phyloP scores from a whole-genome alignment of 2,113 vertebrate genomes.

The Baryphthengus martii region DNA sequence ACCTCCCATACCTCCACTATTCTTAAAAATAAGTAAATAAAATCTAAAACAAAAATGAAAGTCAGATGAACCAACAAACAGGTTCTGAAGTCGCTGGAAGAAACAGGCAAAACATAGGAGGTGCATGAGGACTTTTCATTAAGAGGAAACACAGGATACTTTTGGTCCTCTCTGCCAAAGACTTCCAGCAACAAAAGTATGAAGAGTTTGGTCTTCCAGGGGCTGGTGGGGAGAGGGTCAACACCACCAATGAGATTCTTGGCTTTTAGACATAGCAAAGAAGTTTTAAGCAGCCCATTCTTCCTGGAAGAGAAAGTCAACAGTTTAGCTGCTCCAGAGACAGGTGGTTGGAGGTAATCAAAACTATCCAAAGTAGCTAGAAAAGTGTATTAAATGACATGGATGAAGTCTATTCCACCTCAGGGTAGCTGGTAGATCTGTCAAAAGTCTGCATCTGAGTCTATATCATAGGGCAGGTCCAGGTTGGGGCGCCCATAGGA shows the following conservation, averaged over 20 bases:
- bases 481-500: neutral
- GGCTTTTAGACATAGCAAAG: neutral
- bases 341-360: neutral
- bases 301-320: neutral
- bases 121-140: neutral
- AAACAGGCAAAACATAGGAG: neutral
- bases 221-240: neutral
- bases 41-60: neutral
- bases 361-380: neutral
- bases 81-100: neutral
- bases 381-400: neutral
- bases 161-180: neutral
- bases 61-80: neutral
- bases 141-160: neutral
- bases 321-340: neutral
- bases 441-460: neutral
- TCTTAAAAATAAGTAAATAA: neutral
- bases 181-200: neutral
- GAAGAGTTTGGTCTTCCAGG: neutral
- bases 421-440: neutral
- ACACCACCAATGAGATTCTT: neutral
- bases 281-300: neutral
- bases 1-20: neutral
- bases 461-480: fast-evolving
- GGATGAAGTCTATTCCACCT: neutral